These are phyloP conservation scores for Planococcus citri DNA, from an alignment of 1,140 invertebrate species.

Conservation along the genomic window DNA sequence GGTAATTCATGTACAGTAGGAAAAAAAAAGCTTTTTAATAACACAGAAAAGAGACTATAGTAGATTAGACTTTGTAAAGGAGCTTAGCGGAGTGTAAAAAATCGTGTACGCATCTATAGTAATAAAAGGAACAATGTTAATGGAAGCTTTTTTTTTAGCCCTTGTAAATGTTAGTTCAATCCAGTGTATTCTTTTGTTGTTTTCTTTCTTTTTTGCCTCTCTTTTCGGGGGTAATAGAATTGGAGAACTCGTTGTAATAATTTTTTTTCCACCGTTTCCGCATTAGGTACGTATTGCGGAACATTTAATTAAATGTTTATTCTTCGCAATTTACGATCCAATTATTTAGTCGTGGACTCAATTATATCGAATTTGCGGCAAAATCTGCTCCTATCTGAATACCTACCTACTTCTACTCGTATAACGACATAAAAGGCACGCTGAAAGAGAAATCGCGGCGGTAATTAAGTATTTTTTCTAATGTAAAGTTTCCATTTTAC, in stretches of 20 bases:
- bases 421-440: no score
- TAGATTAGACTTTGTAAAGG: not conserved
- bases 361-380: not conserved
- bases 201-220: not conserved
- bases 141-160: not conserved
- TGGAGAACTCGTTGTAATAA: not conserved
- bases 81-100: not conserved
- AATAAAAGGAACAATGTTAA: conserved; percentile 3
- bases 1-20: not conserved
- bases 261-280: not conserved
- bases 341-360: not conserved
- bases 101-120: not conserved
- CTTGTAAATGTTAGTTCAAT: conserved; percentile 7
- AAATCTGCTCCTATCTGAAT: no score
- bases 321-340: no score
- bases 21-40: not conserved
- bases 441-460: no score
- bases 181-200: not conserved
- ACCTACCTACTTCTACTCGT: no score
- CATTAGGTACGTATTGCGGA: not conserved
- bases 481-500: not conserved
- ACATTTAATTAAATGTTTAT: not conserved
- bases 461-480: no score
- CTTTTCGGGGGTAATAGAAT: not conserved
- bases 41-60: not conserved